Evolutionary conservation across 2,113 vertebrate genomes (phyloP), one percentile per base, ranked within the genome.

Genomic region (Ascaphus truei): DNA sequence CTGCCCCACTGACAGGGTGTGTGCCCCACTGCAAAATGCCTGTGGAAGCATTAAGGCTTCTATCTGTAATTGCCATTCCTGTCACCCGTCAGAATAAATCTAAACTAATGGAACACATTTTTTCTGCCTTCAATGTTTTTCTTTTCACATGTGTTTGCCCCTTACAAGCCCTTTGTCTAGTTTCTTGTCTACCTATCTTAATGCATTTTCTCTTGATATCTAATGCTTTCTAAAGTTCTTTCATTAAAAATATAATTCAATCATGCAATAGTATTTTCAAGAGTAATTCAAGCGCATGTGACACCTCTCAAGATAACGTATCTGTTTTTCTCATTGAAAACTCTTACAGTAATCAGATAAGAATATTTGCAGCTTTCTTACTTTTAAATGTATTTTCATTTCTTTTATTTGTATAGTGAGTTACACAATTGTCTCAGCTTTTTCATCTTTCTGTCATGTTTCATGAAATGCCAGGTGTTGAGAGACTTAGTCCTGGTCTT

Each of bases 391-490:
- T 36, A 11, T 37, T 41, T 52, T 51, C 9, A 36, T 63, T 64
- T 43, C n/a, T 39, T 29, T 16, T 52, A 25, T 64, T 52, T 52
- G 47, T 64, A 52, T 64, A 64, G 15, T 39, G 10, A 18, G 22
- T 51, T 52, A 33, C 20, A 39, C 33, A 63, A 22, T 37, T 36
- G 20, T 52, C 48, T 52, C 43, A 22, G 18, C 26, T 15, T 62
- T 62, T 48, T 62, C 15, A 52, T 52, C 47, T 64, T 64, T 47
- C 11, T 51, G 31, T 52, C 47, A n/a, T n/a, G n/a, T n/a, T n/a
- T 64, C 23, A 36, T 52, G 62, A 52, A 64, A 64, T 52, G 33
- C 33, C 62, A 64, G 62, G 22, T 64, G 31, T 37, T 64, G 52
- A 64, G 62, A 64, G 33, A 48, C 51, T 64, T 34, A 64, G 31